phyloP scores from a whole-genome alignment of 1,140 invertebrate genomes.

The Hyphantria cunea region DNA sequence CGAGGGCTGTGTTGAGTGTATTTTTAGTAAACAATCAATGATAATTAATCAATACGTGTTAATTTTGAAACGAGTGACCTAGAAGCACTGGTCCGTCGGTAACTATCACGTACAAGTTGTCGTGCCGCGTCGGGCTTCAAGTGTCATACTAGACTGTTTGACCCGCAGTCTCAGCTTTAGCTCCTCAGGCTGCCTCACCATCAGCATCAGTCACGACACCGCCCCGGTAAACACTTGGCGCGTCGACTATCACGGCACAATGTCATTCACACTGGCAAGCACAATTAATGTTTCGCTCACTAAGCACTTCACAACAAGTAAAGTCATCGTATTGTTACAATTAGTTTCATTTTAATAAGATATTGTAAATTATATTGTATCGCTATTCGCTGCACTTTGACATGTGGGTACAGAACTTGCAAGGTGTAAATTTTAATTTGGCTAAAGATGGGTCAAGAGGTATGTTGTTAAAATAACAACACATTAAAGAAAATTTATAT shows the following conservation, averaged over 20 bases:
- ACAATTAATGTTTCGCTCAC: conserved; percentile 12
- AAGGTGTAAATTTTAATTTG: neutral
- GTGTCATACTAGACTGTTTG: conserved; percentile 10
- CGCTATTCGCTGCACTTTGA: conserved; percentile 11
- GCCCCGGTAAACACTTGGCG: conserved; percentile 8
- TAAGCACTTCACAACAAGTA: conserved; percentile 10
- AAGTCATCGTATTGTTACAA: conserved; percentile 22
- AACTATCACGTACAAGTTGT: conserved; percentile 6
- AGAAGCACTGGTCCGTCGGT: neutral
- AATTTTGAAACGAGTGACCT: conserved; percentile 8
- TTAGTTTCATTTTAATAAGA: conserved; percentile 22
- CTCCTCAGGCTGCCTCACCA: neutral
- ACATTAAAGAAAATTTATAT: neutral
- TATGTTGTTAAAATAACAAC: neutral
- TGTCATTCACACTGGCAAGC: neutral
- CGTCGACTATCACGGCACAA: neutral
- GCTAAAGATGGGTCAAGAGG: conserved; percentile 10
- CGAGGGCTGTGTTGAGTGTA: neutral
- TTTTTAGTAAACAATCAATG: conserved; percentile 24
- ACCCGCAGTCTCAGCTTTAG: conserved; percentile 1
- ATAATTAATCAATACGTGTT: conserved; percentile 5
- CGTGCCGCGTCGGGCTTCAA: neutral
- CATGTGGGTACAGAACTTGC: conserved; percentile 22
- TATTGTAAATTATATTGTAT: conserved; percentile 8
- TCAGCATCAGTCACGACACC: conserved; percentile 6